Percentiles rank a stretch among this genome's conserved stretches.
phyloP scores from a whole-genome alignment of 1,140 invertebrate species.

The Melipona quadrifasciata region DNA sequence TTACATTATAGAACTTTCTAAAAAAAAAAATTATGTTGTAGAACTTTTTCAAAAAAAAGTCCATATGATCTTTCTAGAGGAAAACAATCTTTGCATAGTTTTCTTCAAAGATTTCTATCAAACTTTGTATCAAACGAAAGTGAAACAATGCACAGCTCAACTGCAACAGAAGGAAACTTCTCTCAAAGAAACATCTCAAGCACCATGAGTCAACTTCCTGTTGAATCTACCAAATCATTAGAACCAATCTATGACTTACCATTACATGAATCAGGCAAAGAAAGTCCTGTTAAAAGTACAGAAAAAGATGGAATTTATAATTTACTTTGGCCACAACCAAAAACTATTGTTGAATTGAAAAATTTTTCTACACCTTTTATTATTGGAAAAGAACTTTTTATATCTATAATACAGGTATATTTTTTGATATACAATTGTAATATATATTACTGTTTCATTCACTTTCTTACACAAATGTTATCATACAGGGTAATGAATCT shows the following conservation, averaged over 20 bases:
- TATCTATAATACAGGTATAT: conserved; percentile 80
- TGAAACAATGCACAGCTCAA: conserved; percentile 72
- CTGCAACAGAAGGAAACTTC: conserved; percentile 71
- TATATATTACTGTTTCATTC: background rate
- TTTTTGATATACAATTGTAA: background rate
- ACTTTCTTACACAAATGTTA: background rate
- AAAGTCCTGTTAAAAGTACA: conserved; percentile 69
- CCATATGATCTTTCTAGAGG: conserved; percentile 81
- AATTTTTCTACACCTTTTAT: conserved; percentile 81
- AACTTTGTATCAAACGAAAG: conserved; percentile 71
- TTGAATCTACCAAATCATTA: conserved; percentile 77
- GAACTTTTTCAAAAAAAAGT: conserved; percentile 80
- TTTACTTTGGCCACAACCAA: conserved; percentile 86
- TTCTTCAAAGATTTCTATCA: conserved; percentile 76
- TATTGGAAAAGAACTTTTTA: conserved; percentile 80
- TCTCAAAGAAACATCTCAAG: conserved; percentile 72
- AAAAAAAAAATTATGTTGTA: conserved; percentile 54
- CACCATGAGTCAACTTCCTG: conserved; percentile 77
- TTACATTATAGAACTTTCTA: background rate
- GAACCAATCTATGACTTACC: conserved; percentile 75
- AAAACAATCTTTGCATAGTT: conserved; percentile 78
- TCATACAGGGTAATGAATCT: conserved; percentile 74
- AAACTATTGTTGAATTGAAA: conserved; percentile 83
- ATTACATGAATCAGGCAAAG: conserved; percentile 67
- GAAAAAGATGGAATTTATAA: conserved; percentile 74